Base-by-base conservation (phyloP, 2,888 invertebrate genomes). In the Drosophila nr. medialis region DNA sequence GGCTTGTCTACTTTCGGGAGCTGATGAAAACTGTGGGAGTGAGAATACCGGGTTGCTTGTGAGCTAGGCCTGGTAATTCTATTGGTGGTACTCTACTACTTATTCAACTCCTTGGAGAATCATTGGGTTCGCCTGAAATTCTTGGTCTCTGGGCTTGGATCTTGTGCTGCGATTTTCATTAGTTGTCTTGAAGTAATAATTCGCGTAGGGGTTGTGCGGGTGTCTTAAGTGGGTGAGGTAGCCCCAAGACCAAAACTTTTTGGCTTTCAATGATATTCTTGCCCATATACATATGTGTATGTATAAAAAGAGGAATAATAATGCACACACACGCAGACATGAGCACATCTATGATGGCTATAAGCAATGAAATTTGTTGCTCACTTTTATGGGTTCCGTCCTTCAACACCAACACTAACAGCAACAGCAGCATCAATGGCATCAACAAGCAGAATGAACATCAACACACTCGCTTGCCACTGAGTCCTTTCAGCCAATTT, bases 281-380 rank as follows among this genome's bases (percentile, higher is more conserved):
- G 6, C 13, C 29, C 21, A 18, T 34, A 29, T n/a, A n/a, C n/a
- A n/a, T 5, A 36, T 4, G 30, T 40, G 10, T 10, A 10, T 40
- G 21, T 21, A 21, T 21, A 42, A 40, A 21, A 29, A 11, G 30
- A 21, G 15, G 30, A 56, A 30, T 15, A 30, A 30, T 40, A 42
- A 15, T 30, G 21, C 21, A 56, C 40, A 40, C 29, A 40, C 24
- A 62, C 11, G 36, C 2, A 21, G 18, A 32, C 27, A 29, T 49
- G 53, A 4, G 10, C 32, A 53, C 32, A 66, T 40, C 40, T 50
- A 58, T 32, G 66, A 49, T 67, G 73, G 64, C 58, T 69, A 80
- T 86, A 86, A 86, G 81, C 80, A 87, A 83, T 87, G 85, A 81
- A 86, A 85, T 87, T 86, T 86, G 86, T 86, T 83, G 81, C 86